Base-by-base conservation (phyloP, 2,113 vertebrate genomes). In the Phycodurus eques region DNA sequence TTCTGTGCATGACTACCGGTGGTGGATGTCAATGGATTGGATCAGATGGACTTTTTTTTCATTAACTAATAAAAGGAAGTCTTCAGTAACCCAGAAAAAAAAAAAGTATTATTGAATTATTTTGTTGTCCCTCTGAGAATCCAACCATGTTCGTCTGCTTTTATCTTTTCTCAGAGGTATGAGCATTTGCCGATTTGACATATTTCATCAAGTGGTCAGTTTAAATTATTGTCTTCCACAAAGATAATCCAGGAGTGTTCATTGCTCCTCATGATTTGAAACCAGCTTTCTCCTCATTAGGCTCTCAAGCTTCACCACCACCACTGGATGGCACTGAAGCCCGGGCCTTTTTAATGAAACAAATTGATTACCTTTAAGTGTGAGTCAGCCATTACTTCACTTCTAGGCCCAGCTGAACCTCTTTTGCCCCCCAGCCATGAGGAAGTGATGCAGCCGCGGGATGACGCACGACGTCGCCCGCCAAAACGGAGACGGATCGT, bases 311-410 rank as follows among this genome's bases (percentile, higher is more conserved):
- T 59, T 71, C 77, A 67, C 35, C 72, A 20, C 80, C 62, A 80
- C 92, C 92, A 92, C 88, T 83, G 80, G 92, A 84, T 83, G 92
- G 92, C 92, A 84, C 87, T 89, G 83, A 90, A 85, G 82, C 69
- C 79, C 83, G 84, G 75, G 69, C 56, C 57, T 80, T 80, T 80
- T 83, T 78, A 85, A 81, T 82, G 70, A 42, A 33, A 49, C 20
- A 61, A 67, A 57, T 33, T 74, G 73, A 84, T 80, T 79, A 76
- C 86, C 84, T 85, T 86, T 80, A 49, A 84, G 77, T 82, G 84
- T 85, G 85, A 85, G 70, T 89, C 83, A 84, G 80, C 51, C 75
- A 73, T 87, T 64, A 80, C 82, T 78, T 82, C 79, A 86, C 74
- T 68, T 69, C 77, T 77, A 85, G 81, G 80, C 83, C 80, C 79